A percentile compares a stretch with the other conserved stretches of the same genome.
phyloP scores from a whole-genome alignment of 2,888 invertebrate species.

The Oscheius onirici region DNA sequence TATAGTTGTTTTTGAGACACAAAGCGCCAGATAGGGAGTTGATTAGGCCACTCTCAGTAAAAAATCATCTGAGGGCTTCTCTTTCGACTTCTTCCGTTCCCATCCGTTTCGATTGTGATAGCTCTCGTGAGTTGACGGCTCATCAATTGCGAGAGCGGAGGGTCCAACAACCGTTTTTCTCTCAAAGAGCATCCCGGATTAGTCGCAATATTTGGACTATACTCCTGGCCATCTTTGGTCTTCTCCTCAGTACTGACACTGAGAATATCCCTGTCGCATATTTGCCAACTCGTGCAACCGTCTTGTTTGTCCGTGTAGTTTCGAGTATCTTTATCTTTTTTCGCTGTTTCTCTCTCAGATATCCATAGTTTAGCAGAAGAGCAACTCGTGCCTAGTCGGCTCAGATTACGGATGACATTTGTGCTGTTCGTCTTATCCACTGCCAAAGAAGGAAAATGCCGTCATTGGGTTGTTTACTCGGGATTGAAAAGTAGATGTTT shows the following conservation, averaged over 20 bases:
- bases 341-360: not conserved
- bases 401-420: constrained; percentile 16
- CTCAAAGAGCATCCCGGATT: constrained; percentile 5
- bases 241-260: not conserved
- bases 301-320: not conserved
- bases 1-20: not conserved
- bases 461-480: not conserved
- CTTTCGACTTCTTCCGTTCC: not conserved
- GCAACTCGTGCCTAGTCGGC: not conserved
- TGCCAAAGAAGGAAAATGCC: too few species aligned
- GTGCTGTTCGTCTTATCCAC: too few species aligned
- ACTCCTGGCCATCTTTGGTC: not conserved
- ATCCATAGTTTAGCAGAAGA: not conserved
- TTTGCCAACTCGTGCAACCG: constrained; percentile 1
- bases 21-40: not conserved
- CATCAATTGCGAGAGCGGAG: constrained; percentile 2
- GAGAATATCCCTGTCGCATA: not conserved
- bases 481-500: not conserved
- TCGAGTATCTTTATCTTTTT: not conserved
- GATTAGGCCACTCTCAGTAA: not conserved
- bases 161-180: constrained; percentile 13
- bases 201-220: not conserved
- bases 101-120: not conserved
- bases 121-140: constrained; percentile 5
- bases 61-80: not conserved